A percentile compares a stretch with the other conserved stretches of the same genome.
Conservation (phyloP, 2,888 invertebrate species). For the Sabatieria punctata region DNA sequence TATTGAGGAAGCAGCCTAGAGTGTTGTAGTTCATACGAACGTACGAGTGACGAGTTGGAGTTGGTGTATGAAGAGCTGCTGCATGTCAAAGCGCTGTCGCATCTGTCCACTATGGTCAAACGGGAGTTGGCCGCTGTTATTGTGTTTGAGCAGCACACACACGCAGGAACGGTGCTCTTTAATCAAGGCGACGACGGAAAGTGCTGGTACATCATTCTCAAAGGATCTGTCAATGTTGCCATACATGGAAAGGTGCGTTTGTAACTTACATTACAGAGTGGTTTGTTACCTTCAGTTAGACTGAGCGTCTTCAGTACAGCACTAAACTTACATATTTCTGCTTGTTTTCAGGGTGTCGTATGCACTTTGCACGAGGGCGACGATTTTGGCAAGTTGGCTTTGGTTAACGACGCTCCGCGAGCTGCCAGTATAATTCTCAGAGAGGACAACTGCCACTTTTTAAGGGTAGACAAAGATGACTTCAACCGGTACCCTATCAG, state of each 20-base stretch:
- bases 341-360: constrained; percentile 46
- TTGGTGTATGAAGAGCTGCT: constrained; percentile 63
- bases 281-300: not conserved
- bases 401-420: constrained; percentile 66
- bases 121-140: constrained; percentile 59
- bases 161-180: constrained; percentile 49
- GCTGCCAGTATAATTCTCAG: constrained; percentile 62
- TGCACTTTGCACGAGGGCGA: constrained; percentile 64
- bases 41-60: constrained; percentile 59
- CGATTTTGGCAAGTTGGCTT: constrained; percentile 67
- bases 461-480: constrained; percentile 65
- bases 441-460: constrained; percentile 63
- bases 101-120: constrained; percentile 61
- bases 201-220: constrained; percentile 65
- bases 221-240: constrained; percentile 64
- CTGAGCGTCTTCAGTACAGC: not conserved
- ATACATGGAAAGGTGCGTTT: constrained; percentile 52
- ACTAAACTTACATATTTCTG: not conserved
- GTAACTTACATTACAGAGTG: not conserved
- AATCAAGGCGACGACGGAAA: constrained; percentile 55
- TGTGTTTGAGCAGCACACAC: constrained; percentile 58
- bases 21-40: constrained; percentile 48
- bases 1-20: too few species aligned
- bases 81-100: constrained; percentile 60
- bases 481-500: constrained; percentile 54